These are phyloP conservation scores for Anagrus nilaparvatae DNA, from an alignment of 1,140 invertebrate genomes.

Conservation along the genomic window DNA sequence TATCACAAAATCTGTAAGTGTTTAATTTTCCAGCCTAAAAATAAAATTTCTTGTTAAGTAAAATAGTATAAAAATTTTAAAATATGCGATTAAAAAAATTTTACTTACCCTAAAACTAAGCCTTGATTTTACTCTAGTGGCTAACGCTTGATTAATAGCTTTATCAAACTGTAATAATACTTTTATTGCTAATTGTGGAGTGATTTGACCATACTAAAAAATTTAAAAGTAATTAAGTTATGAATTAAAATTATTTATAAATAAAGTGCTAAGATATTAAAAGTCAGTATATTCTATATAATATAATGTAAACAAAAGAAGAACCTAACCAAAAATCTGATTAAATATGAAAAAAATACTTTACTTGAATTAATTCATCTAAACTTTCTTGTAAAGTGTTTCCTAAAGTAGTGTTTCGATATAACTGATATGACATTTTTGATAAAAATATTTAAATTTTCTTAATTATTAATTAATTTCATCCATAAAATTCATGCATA, in stretches of 20 bases:
- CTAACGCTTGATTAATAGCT: slow-evolving; percentile 88
- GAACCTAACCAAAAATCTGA: slow-evolving; percentile 7
- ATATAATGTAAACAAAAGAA: slow-evolving; percentile 7
- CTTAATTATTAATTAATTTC: too few species aligned
- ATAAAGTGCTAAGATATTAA: slow-evolving; percentile 9
- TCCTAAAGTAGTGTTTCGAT: slow-evolving; percentile 94
- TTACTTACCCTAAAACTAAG: slow-evolving; percentile 75
- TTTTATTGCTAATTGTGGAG: slow-evolving; percentile 81
- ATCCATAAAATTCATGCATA: too few species aligned
- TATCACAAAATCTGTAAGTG: slow-evolving; percentile 99
- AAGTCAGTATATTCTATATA: slow-evolving; percentile 15
- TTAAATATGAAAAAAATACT: slow-evolving; percentile 8
- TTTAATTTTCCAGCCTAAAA: slow-evolving; percentile 86
- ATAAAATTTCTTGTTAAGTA: slow-evolving; percentile 17
- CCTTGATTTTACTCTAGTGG: slow-evolving; percentile 84
- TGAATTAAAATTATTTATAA: slow-evolving; percentile 3
- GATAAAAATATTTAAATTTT: too few species aligned
- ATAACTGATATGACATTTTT: slow-evolving; percentile 88
- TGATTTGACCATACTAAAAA: slow-evolving; percentile 91
- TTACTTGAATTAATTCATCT: slow-evolving; percentile 81
- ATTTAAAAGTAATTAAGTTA: slow-evolving; percentile 23
- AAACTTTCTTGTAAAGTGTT: slow-evolving; percentile 93
- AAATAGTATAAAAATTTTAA: slow-evolving; percentile 3
- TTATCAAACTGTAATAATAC: slow-evolving; percentile 95
- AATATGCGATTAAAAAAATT: slow-evolving; percentile 1